Evolutionary conservation across 2,113 vertebrate species (phyloP).

Genomic region (Paramisgurnus dabryanus): DNA sequence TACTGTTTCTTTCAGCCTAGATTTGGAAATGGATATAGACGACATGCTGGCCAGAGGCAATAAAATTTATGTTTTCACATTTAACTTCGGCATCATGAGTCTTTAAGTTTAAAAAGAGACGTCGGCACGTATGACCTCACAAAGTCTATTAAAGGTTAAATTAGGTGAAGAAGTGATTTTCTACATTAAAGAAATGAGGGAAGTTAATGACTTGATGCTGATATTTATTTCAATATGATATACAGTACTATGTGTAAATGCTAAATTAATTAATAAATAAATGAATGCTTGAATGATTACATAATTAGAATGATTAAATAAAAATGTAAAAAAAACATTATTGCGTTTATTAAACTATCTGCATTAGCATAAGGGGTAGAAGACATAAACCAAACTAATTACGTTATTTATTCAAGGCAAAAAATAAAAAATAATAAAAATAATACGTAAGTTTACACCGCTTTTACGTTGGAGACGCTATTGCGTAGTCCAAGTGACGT

Average conservation of each 20-base stretch:
- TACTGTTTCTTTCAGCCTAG: constrained; percentile 47
- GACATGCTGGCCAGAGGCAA: constrained; percentile 46
- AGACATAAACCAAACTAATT: too few species aligned
- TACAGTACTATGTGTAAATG: constrained; percentile 42
- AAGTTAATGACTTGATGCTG: constrained; percentile 41
- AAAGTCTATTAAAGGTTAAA: constrained; percentile 16
- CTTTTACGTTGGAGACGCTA: too few species aligned
- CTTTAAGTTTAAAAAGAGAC: constrained; percentile 12
- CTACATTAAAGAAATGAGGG: constrained; percentile 20
- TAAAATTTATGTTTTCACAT: constrained; percentile 50
- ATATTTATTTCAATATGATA: constrained; percentile 42
- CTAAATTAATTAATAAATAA: neutral
- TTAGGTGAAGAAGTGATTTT: constrained; percentile 9
- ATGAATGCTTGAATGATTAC: neutral
- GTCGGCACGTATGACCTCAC: constrained; percentile 35
- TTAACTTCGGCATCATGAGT: constrained; percentile 44
- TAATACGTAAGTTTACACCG: too few species aligned
- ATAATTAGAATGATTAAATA: neutral
- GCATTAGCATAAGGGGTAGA: too few species aligned
- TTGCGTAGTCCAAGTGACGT: too few species aligned
- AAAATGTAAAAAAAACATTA: too few species aligned
- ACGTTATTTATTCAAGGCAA: too few species aligned
- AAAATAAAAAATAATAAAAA: too few species aligned
- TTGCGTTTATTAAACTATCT: too few species aligned
- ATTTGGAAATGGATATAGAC: constrained; percentile 49